A percentile compares a stretch with the other conserved stretches of the same genome.
phyloP scores from a whole-genome alignment of 2,888 invertebrate genomes.

The Ichneumoninae sp. region DNA sequence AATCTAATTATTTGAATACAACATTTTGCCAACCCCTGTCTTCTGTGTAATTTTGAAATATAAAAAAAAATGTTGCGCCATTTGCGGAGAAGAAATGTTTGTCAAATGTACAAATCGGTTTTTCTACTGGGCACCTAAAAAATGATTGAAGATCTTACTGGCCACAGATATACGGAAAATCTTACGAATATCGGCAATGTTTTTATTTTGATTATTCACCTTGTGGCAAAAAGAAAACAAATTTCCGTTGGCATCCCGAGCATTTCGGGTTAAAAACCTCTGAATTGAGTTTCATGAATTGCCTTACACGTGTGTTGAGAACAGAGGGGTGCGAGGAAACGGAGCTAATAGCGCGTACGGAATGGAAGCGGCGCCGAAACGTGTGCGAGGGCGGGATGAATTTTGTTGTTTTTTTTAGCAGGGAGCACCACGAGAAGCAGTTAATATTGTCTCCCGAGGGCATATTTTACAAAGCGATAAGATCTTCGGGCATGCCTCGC shows the following conservation, averaged over 20 bases:
- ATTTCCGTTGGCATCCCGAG: not conserved
- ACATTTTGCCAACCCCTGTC: not conserved
- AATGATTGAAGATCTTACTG: not conserved
- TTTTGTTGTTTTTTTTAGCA: slow-evolving; percentile 49
- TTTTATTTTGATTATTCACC: not conserved
- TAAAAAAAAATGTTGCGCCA: not conserved
- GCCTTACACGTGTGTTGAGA: slow-evolving; percentile 15
- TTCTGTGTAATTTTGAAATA: not conserved
- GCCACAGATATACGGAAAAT: not conserved
- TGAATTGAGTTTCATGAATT: slow-evolving; percentile 6
- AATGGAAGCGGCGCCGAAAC: slow-evolving; percentile 57
- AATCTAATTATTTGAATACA: not conserved
- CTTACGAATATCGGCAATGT: not conserved
- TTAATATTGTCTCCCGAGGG: slow-evolving; percentile 84
- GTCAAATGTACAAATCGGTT: not conserved
- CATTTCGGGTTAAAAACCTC: slow-evolving; percentile 9
- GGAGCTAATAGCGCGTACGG: slow-evolving; percentile 74
- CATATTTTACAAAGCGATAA: slow-evolving; percentile 84
- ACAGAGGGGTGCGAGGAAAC: slow-evolving; percentile 52
- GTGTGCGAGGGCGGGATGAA: slow-evolving; percentile 66
- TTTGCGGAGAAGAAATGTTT: not conserved
- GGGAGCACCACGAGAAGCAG: slow-evolving; percentile 79
- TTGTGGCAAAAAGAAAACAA: not conserved
- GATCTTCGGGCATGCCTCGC: slow-evolving; percentile 83
- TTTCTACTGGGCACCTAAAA: not conserved